These are phyloP conservation scores for Xiphophorus hellerii DNA, from an alignment of 2,113 vertebrate species.

Conservation along the genomic window DNA sequence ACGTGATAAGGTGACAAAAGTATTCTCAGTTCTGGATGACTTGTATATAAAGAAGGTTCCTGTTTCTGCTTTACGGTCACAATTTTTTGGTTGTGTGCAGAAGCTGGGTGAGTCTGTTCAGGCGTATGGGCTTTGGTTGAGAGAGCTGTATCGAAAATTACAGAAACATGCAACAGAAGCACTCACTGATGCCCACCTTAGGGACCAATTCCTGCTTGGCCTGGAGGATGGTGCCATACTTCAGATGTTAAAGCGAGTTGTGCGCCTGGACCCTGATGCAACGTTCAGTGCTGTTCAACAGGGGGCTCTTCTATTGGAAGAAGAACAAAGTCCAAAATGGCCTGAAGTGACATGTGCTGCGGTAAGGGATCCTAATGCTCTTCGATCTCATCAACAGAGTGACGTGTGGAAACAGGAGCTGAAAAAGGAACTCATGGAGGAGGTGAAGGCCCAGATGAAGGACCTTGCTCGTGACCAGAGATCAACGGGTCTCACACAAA, in stretches of 20 bases:
- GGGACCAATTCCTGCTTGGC: not conserved
- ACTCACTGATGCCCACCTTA: not conserved
- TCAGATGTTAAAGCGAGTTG: not conserved
- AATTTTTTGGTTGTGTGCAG: not conserved
- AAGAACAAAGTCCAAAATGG: not conserved
- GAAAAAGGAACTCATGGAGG: not conserved
- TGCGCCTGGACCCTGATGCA: not conserved
- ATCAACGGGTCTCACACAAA: not conserved
- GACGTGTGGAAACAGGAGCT: not conserved
- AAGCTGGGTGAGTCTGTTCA: not conserved
- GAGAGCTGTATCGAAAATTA: not conserved
- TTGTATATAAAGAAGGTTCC: not conserved
- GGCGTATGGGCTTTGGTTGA: not conserved
- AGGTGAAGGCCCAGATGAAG: not conserved
- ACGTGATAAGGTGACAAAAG: not conserved
- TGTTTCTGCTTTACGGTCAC: not conserved
- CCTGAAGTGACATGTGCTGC: not conserved
- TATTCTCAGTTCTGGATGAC: not conserved
- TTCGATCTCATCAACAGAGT: not conserved
- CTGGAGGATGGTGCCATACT: not conserved
- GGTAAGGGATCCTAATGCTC: not conserved
- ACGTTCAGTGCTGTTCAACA: not conserved
- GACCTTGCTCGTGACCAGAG: not conserved
- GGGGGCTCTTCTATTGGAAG: not conserved
- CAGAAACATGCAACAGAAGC: not conserved